A percentile compares a stretch with the other conserved stretches of the same genome.
phyloP scores from a whole-genome alignment of 2,888 invertebrate species.

The Stegana nigrithorax region DNA sequence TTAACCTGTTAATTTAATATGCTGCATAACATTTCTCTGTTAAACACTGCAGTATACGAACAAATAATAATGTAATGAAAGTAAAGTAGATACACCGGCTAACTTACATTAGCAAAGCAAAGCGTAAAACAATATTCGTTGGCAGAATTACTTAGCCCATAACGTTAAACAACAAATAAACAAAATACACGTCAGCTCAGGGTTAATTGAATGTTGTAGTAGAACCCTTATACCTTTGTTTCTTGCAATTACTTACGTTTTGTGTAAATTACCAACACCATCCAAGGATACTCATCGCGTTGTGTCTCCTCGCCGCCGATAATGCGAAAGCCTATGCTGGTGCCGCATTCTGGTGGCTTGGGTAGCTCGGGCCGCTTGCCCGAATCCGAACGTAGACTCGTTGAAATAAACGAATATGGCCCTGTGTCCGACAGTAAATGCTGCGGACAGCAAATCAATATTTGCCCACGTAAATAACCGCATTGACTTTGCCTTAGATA shows the following conservation, averaged over 20 bases:
- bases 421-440: not conserved
- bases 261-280: conserved; percentile 66
- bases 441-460: conserved; percentile 3
- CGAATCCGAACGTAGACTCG: not conserved
- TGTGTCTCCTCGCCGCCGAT: conserved; percentile 73
- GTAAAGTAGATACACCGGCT: no score
- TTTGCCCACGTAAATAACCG: not conserved
- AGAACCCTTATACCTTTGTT: not conserved
- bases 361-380: not conserved
- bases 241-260: conserved; percentile 35
- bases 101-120: no score
- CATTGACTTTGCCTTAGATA: conserved; percentile 1
- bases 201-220: no score
- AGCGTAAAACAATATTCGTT: no score
- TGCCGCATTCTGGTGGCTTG: not conserved
- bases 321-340: conserved; percentile 67
- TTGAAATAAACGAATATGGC: not conserved
- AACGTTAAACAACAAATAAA: not conserved
- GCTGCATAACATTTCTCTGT: no score
- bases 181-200: no score
- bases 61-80: no score
- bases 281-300: conserved; percentile 73
- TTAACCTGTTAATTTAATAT: no score
- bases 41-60: no score
- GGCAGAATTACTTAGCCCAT: not conserved